Evolutionary conservation across 1,140 invertebrate species (phyloP), one percentile per base, ranked within the genome.

Genomic region (Bombyx mandarina): DNA sequence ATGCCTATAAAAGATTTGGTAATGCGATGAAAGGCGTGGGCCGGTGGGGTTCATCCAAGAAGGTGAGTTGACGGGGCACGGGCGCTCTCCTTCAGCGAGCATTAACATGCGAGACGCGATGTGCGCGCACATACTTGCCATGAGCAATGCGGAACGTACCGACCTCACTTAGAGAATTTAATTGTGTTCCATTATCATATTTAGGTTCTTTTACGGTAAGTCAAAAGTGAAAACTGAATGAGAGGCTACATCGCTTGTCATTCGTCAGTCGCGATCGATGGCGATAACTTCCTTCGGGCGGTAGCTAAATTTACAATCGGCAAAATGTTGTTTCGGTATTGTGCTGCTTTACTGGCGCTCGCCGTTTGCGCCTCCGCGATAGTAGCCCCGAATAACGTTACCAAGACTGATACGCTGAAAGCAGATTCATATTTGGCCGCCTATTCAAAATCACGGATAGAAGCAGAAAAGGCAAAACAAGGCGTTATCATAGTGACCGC

Each of bases 151-250:
- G 82, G 81, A 80, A 80, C 84, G 77, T 73, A 65, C 67, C 60
- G 70, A 73, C 80, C 80, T 80, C 84, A 79, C 82, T 79, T 62
- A 58, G 75, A 82, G 84, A 87, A 87, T 87, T 85, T 87, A 85
- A 87, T 87, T 87, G 83, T 84, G 78, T 80, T 78, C 80, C 75
- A 86, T 86, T 86, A 86, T 86, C 83, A 86, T 86, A 86, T 86
- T 83, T 79, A 83, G 82, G 82, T 77, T 86, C 80, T 83, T 86
- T 83, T 85, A 86, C 83, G 69, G 82, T 86, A 82, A 85, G 77
- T 83, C 80, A 85, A 86, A 86, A 86, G 83, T 86, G 83, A 86
- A 86, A 86, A 86, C 82, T 73, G 73, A 78, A 82, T 82, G 75
- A 71, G 66, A 67, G 68, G 61, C 73, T 47, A 66, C 68, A 64